Evolutionary conservation across 23 tunicate genomes (phyloP), one percentile per base, ranked within the genome.

Genomic region (Halocynthia roretzi): DNA sequence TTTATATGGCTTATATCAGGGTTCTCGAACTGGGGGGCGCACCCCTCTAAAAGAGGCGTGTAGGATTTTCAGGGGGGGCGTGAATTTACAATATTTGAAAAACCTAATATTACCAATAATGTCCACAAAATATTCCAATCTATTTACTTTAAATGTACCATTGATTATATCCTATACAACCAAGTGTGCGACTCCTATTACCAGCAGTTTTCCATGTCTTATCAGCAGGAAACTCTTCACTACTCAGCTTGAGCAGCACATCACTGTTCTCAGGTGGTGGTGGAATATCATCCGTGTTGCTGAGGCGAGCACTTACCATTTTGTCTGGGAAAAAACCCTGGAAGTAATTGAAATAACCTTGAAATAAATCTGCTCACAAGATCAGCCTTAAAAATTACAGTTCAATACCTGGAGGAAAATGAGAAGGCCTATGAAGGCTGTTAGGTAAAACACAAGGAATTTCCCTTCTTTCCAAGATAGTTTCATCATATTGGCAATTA

Each of bases 291-390:
- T 54, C 68, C 8, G 10, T 7, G 62, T 54, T 54, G 15, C 80
- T 63, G 23, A 53, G 40, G 1, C 80, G 69, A 11, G 67, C 67
- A 5, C 83, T 65, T n/a, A 56, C 64, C 10, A 80, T 48, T 53
- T 91, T 91, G 65, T 81, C 81, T 49, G 97, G 97, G 55, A 91
- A 91, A 56, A 91, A 91, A 7, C 97, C 97, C 90, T 91, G n/a
- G n/a, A 79, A 74, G 67, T 58, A n/a, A 60, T n/a, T 76, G 12
- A 10, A 15, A 48, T 12, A 10, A 71, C 12, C 50, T 50, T 40
- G 2, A 51, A 50, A 14, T 10, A 72, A 72, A 72, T 72, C 17
- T 72, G 10, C 14, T 72, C 50, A 11, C 14, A 10, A 56, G 4
- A 56, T 17, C 17, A 19, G 12, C 4, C n/a, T n/a, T 1, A 51